Percentiles rank a stretch among this genome's conserved stretches.
phyloP scores from a whole-genome alignment of 2,113 vertebrate genomes.

The Eulacestoma nigropectus region DNA sequence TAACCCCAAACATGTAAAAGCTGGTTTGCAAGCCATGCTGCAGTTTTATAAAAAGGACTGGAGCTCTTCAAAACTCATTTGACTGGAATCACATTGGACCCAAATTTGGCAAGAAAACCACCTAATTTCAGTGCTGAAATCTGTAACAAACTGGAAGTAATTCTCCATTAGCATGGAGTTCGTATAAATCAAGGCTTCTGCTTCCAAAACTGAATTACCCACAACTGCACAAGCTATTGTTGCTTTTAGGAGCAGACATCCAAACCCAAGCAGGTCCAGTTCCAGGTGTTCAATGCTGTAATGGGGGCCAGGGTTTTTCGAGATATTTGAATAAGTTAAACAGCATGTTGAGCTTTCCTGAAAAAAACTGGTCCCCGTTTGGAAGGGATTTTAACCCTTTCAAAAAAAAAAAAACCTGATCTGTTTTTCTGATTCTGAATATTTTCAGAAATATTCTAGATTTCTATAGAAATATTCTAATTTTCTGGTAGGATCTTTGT shows the following conservation, averaged over 20 bases:
- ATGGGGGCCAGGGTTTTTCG: neutral
- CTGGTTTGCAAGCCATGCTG: neutral
- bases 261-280: neutral
- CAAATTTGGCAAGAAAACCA: constrained; percentile 21
- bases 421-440: neutral
- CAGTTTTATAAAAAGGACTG: neutral
- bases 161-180: constrained; percentile 26
- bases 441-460: neutral
- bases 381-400: neutral
- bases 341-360: neutral
- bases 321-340: neutral
- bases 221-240: constrained; percentile 10
- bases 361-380: neutral
- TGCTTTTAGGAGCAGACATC: constrained; percentile 19
- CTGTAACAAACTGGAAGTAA: constrained; percentile 46
- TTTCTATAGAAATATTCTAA: neutral
- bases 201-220: constrained; percentile 32
- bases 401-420: neutral
- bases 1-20: constrained; percentile 45
- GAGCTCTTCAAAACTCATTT: constrained; percentile 1
- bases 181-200: constrained; percentile 30
- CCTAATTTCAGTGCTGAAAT: constrained; percentile 33
- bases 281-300: constrained; percentile 31
- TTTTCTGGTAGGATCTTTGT: neutral
- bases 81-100: neutral